phyloP scores from a whole-genome alignment of 2,797 vertebrate genomes.

The Cynopterus sphinx region DNA sequence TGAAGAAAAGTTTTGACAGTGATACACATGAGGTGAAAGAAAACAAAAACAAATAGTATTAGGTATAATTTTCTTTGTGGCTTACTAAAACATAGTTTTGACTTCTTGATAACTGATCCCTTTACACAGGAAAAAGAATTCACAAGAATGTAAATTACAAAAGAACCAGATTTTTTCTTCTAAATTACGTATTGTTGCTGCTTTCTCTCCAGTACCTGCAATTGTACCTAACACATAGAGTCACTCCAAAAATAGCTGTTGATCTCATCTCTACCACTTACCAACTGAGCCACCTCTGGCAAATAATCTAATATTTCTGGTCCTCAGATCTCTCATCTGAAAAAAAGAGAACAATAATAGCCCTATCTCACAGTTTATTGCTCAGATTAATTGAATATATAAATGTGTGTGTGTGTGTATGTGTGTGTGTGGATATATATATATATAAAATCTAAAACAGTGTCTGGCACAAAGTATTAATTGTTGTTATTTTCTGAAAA shows the following conservation, averaged over 20 bases:
- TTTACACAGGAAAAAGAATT: neutral
- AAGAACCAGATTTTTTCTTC: neutral
- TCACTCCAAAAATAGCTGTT: neutral
- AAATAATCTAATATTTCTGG: neutral
- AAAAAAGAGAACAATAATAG: neutral
- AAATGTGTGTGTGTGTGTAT: too few relatives aligned
- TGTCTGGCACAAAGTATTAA: neutral
- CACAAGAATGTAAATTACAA: neutral
- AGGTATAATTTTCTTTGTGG: neutral
- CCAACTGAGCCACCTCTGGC: neutral
- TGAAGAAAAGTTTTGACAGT: neutral
- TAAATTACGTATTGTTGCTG: neutral
- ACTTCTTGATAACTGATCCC: neutral
- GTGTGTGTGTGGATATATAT: too few relatives aligned
- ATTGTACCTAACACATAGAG: neutral
- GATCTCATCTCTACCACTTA: neutral
- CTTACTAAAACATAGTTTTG: neutral
- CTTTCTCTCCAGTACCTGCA: neutral
- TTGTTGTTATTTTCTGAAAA: neutral
- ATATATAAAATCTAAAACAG: neutral
- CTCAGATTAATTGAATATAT: neutral
- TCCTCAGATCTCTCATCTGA: neutral
- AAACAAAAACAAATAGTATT: neutral
- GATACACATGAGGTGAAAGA: neutral
- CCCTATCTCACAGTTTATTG: neutral